Evolutionary conservation across 1,140 invertebrate species (phyloP), one percentile per base, ranked within the genome.

Genomic region (Drosophila paulistorum): DNA sequence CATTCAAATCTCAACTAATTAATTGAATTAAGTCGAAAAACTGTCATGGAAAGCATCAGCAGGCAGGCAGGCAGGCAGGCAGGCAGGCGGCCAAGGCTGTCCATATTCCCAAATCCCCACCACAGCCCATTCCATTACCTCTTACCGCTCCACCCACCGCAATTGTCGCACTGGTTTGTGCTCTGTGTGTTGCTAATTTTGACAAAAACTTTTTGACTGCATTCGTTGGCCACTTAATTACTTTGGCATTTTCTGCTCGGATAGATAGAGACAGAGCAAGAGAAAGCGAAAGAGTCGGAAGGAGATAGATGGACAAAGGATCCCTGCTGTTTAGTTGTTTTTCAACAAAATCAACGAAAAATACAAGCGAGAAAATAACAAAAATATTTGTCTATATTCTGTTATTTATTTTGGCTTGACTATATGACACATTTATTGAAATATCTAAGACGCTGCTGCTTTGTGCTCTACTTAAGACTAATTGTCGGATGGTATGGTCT

Each of bases 391-490:
- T 13, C 17, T 17, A 48, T 51, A 9, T 57, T 11, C 26, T 26
- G 5, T 30, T 65, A 76, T 76, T 69, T 70, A 80, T 80, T 80
- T 79, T 67, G 59, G 63, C 45, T 37, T 37, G 58, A 75, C 45
- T 51, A 74, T 74, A 80, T 75, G 77, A 75, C 67, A 80, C 77
- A 80, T 77, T 70, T 70, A 51, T 54, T 54, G n/a, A 37, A 68
- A 68, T 51, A 68, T 67, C 33, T 10, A 23, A 54, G 63, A 41
- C 62, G 63, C 17, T 51, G 45, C 45, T 51, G 45, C 45, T 41
- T 35, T 63, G 35, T 77, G 77, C 55, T 74, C 68, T 72, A 74
- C 75, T 77, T 74, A 65, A 69, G 42, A 81, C 76, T 86, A 86
- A 86, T 86, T 86, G 82, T 74, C 79, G 33, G 10, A 61, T 30